These are phyloP conservation scores for Dyspetes luteomarginatus DNA, from an alignment of 2,888 invertebrate genomes.

Conservation along the genomic window DNA sequence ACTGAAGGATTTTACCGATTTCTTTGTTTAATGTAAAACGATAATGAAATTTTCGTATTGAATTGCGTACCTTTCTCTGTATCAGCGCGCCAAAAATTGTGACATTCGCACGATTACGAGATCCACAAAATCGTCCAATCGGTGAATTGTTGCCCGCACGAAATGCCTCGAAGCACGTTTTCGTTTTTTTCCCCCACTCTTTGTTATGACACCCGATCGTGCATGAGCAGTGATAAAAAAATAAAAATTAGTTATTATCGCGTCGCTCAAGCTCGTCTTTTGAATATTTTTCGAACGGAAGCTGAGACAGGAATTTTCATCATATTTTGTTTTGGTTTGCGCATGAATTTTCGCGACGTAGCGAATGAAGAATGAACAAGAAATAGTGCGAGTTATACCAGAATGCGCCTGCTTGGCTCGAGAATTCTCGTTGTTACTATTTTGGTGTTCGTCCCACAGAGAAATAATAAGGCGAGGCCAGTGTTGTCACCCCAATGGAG, in stretches of 20 bases:
- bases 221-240: background rate
- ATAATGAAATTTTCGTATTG: background rate
- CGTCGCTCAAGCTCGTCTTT: background rate
- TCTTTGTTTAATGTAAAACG: background rate
- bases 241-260: background rate
- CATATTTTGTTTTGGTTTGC: background rate
- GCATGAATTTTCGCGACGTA: background rate
- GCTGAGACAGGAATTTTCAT: background rate
- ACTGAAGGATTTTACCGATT: background rate
- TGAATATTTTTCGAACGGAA: background rate
- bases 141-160: background rate
- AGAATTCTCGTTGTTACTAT: conserved; percentile 1
- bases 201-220: background rate
- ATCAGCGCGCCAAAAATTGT: background rate
- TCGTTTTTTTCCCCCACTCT: background rate
- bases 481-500: no score
- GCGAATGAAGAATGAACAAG: background rate
- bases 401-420: background rate
- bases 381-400: background rate
- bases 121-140: background rate
- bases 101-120: background rate
- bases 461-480: no score
- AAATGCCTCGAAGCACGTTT: background rate
- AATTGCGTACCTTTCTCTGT: background rate
- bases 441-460: conserved; percentile 23